A percentile compares a stretch with the other conserved stretches of the same genome.
phyloP scores from a whole-genome alignment of 2,888 invertebrate species.

The Pyrgus malvae region DNA sequence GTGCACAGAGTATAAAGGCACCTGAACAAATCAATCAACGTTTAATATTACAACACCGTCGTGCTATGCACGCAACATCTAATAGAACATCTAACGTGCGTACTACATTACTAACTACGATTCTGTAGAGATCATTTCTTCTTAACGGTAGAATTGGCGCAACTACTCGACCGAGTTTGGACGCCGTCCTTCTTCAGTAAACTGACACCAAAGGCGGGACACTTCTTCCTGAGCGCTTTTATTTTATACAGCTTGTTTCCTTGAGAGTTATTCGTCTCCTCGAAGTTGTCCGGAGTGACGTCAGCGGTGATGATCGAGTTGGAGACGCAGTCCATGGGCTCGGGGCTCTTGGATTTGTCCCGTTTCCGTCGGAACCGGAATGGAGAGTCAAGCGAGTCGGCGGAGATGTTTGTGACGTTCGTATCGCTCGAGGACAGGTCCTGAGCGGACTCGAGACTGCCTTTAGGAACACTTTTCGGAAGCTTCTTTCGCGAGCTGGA shows the following conservation, averaged over 20 bases:
- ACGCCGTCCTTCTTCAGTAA: constrained; percentile 71
- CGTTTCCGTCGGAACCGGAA: constrained; percentile 72
- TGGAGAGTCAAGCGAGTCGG: constrained; percentile 71
- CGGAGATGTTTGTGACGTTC: constrained; percentile 73
- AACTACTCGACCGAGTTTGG: constrained; percentile 73
- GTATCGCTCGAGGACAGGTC: constrained; percentile 77
- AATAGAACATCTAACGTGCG: constrained; percentile 44
- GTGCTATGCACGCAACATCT: constrained; percentile 56
- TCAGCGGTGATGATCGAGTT: constrained; percentile 70
- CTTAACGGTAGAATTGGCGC: constrained; percentile 67
- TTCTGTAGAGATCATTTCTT: constrained; percentile 74
- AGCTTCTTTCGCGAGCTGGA: constrained; percentile 69
- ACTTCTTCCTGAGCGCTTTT: constrained; percentile 73
- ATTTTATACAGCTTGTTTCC: constrained; percentile 77
- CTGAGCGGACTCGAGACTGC: constrained; percentile 58
- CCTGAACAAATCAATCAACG: constrained; percentile 52
- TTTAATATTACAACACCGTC: constrained; percentile 34
- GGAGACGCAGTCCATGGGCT: constrained; percentile 72
- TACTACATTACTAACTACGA: constrained; percentile 37
- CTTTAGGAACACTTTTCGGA: constrained; percentile 60
- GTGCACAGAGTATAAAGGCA: too few relatives aligned
- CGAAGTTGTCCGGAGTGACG: constrained; percentile 69
- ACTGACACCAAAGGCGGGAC: constrained; percentile 66
- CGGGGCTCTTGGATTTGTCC: constrained; percentile 71
- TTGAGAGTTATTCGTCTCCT: constrained; percentile 73